Base-by-base conservation (phyloP, 1,140 invertebrate genomes). In the Coelopa frigida region DNA sequence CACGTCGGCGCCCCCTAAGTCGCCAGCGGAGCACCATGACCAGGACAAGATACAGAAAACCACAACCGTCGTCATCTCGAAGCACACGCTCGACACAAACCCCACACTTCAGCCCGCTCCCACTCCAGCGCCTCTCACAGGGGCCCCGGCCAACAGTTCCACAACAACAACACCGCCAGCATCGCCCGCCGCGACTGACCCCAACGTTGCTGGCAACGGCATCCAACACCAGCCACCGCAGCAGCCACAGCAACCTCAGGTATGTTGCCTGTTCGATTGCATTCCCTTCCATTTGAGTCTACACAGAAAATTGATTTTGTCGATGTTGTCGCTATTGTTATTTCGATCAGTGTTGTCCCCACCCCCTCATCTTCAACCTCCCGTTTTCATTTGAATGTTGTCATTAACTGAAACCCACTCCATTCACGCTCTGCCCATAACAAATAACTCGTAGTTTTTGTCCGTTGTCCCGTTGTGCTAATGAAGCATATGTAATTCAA, bases 1-100 rank as follows among this genome's bases (percentile, higher is more conserved):
- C 62, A 82, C 82, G 50, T 74, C 63, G 69, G 77, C 78, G 51
- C 82, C 86, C 42, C 86, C 87, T 12, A 89, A 86, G 58, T 88
- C 86, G 44, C 85, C 86, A 2, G 76, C 79, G 33, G 79, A 80
- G 49, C 72, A 76, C 46, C 75, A 74, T 58, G 70, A 75, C 15
- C 70, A 75, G 43, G 83, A 85, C 52, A 81, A 82, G 58, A 79
- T 87, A 52, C 77, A 84, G 55, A 91, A 91, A 76, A 93, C 88
- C 27, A 93, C 89, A 32, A 93, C 89, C n/a, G 85, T 93, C 55
- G 87, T 92, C 15, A 91, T 93, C 87, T 89, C 85, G 68, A 91
- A 91, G 72, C 89, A 93, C 66, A 90, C 87, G 26, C 73, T 91
- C 44, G 66, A 70, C 47, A 70, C 67, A 29, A 61, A 68, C 53